Percentiles rank a stretch among this genome's conserved stretches.
phyloP scores from a whole-genome alignment of 2,888 invertebrate genomes.

The Stictocephala bisonia region DNA sequence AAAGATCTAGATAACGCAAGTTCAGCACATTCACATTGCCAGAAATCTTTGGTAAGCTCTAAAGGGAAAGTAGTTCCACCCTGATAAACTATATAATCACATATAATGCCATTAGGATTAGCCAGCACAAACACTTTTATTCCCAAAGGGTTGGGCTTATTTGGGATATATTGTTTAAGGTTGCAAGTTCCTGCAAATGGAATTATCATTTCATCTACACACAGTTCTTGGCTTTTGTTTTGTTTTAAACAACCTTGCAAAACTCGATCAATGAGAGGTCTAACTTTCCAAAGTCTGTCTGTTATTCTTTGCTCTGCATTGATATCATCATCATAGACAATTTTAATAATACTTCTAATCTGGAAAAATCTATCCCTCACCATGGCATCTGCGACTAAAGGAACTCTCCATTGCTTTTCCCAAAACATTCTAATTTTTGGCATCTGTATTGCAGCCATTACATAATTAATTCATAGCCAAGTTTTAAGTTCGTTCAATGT shows the following conservation, averaged over 20 bases:
- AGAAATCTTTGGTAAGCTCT: constrained; percentile 15
- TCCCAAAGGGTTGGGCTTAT: constrained; percentile 21
- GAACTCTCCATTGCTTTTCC: constrained; percentile 2
- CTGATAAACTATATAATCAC: constrained; percentile 16
- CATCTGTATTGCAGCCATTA: constrained; percentile 12
- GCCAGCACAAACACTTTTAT: constrained; percentile 24
- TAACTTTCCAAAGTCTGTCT: constrained; percentile 16
- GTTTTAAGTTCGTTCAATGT: constrained; percentile 1
- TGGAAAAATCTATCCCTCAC: no score
- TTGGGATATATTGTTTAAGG: constrained; percentile 1
- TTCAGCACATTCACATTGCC: no score
- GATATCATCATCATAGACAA: constrained; percentile 14
- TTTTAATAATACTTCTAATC: constrained; percentile 8
- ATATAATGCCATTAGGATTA: constrained; percentile 11
- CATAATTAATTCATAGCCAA: constrained; percentile 14
- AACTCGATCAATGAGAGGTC: constrained; percentile 5
- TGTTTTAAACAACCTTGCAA: constrained; percentile 17
- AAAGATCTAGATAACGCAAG: no score
- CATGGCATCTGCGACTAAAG: constrained; percentile 15
- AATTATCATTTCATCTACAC: constrained; percentile 27
- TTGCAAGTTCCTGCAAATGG: constrained; percentile 18
- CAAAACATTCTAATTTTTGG: constrained; percentile 22
- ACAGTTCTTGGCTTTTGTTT: not conserved
- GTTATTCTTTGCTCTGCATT: not conserved
- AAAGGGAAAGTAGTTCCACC: not conserved